A percentile compares a stretch with the other conserved stretches of the same genome.
Conservation (phyloP, 2,113 vertebrate species). For the Neopipo cinnamomea region DNA sequence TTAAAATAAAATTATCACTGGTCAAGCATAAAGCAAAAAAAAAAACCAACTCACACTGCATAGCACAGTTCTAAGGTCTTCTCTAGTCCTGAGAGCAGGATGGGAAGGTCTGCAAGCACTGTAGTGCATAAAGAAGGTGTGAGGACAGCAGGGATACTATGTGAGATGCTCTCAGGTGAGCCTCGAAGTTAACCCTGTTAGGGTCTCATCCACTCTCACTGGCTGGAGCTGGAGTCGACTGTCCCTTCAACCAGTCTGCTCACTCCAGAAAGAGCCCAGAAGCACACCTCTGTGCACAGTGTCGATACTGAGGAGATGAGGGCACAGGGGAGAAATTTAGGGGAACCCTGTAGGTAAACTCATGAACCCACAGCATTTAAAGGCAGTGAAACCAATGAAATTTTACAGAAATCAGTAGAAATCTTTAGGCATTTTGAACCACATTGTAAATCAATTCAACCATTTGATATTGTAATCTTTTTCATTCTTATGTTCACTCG, state of each 20-base stretch:
- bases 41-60: too few relatives aligned
- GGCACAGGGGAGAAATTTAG: neutral
- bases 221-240: neutral
- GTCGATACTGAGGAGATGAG: neutral
- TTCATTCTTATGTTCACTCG: neutral
- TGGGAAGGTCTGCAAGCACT: neutral
- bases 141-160: neutral
- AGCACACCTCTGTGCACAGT: fast-evolving
- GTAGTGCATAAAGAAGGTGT: neutral
- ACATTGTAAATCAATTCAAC: neutral
- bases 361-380: neutral
- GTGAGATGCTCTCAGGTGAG: neutral
- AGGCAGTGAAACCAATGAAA: neutral
- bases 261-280: neutral
- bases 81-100: neutral
- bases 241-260: neutral
- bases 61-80: neutral
- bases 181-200: neutral
- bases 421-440: neutral
- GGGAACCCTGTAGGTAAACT: neutral
- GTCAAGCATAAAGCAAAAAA: neutral
- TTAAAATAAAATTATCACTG: neutral
- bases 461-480: neutral
- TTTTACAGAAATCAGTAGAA: neutral
- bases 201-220: fast-evolving